Percentiles rank a stretch among this genome's conserved stretches.
phyloP scores from a whole-genome alignment of 1,140 invertebrate species.

The Oedothorax gibbosus region DNA sequence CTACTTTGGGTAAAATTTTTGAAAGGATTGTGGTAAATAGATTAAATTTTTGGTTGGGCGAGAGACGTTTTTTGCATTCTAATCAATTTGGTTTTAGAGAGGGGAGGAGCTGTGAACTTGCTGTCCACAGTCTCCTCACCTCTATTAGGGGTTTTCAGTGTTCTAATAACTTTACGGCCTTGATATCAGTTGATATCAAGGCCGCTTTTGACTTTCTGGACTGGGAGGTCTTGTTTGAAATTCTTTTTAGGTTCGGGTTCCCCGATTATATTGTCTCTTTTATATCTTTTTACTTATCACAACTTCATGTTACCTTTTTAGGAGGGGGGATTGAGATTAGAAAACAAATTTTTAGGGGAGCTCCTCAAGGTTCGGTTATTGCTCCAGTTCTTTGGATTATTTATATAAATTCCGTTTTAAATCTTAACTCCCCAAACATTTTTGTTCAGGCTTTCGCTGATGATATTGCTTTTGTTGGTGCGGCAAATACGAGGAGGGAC shows the following conservation, averaged over 20 bases:
- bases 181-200: not conserved
- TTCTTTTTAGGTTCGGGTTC: too few species aligned
- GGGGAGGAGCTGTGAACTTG: not conserved
- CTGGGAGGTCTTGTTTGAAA: too few species aligned
- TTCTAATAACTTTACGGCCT: not conserved
- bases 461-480: too few species aligned
- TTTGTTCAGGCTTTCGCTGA: not conserved
- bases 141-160: not conserved
- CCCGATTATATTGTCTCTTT: too few species aligned
- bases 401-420: not conserved
- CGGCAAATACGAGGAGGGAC: too few species aligned
- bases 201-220: not conserved
- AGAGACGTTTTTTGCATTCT: not conserved
- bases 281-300: too few species aligned
- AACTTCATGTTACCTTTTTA: not conserved
- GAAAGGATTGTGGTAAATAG: not conserved
- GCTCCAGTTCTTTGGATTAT: not conserved
- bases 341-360: not conserved
- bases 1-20: not conserved
- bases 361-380: not conserved
- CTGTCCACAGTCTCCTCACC: not conserved
- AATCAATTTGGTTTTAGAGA: constrained; percentile 5
- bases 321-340: not conserved
- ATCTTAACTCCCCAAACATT: not conserved
- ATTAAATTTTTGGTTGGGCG: not conserved